Evolutionary conservation across 2,113 vertebrate genomes (phyloP), one percentile per base, ranked within the genome.

Genomic region (Panthera leo): DNA sequence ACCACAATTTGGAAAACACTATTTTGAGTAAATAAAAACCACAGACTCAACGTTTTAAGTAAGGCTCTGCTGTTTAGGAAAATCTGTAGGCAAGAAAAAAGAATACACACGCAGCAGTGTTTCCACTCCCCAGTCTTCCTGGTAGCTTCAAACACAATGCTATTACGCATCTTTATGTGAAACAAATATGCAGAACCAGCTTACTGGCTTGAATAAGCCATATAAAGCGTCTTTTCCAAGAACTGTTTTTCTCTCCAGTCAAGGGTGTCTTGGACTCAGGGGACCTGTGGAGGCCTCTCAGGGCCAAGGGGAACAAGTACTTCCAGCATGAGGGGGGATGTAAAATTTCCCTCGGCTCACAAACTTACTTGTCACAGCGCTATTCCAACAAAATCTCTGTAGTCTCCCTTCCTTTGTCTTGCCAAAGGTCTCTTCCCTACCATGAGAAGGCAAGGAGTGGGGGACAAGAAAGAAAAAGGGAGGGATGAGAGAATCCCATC

Each of bases 41-140:
- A 80, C n/a, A 94, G 11, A 65, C 31, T 79, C 76, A 42, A 86
- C 73, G 42, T 92, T 89, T 85, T 70, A 63, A 97, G 29, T 65
- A 55, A 97, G 29, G 1, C 34, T 96, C 61, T 79, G 23, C 80
- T 80, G 23, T 65, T 92, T 82, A 51, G 80, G 82, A 90, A 86
- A 68, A 85, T 76, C 79, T 51, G 5, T 5, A 18, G 18, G 18
- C 39, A 73, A 48, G 8, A 95, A 61, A 53, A 94, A 89, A 79
- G 27, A 29, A 67, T 6, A 71, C 48, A 55, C 55, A 42, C 31
- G 61, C 27, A 67, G 65, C 36, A 80, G 25, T n/a, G 55, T 85
- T 51, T 73, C 89, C 79, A 55, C 34, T 61, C 67, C 48, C 31
- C 27, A 14, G 2, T 34, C 61, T 68, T 91, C 55, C 7, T 1